Evolutionary conservation across 2,888 invertebrate species (phyloP).

Genomic region (Lasioglossum morio): DNA sequence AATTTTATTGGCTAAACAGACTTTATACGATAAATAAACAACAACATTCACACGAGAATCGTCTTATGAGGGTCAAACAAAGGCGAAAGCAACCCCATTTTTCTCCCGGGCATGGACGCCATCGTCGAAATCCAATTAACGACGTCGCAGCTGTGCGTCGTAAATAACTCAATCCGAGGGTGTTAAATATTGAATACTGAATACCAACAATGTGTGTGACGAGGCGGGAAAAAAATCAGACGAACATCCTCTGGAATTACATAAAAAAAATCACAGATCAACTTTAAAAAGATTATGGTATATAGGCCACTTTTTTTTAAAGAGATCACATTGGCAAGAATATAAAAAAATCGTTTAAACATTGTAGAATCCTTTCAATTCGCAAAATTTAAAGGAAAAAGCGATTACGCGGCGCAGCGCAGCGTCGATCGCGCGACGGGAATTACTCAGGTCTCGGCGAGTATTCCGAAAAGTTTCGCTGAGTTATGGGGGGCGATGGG

Average conservation of each 20-base stretch:
- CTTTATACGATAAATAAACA: neutral
- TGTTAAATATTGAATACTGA: neutral
- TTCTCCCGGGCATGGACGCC: neutral
- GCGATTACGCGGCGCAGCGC: no score
- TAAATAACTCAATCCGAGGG: neutral
- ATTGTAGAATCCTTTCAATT: no score
- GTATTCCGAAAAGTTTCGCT: constrained; percentile 16
- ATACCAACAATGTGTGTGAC: constrained; percentile 5
- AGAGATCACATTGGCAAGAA: no score
- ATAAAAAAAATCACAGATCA: no score
- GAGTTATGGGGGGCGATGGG: constrained; percentile 13
- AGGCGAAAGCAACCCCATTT: neutral
- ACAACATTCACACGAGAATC: neutral
- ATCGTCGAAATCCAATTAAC: constrained; percentile 36
- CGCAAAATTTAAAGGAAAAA: no score
- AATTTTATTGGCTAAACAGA: neutral
- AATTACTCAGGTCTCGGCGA: neutral
- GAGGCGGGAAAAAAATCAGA: neutral
- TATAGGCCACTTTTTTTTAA: neutral
- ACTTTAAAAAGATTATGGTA: no score
- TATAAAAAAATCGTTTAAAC: no score
- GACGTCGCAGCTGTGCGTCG: neutral
- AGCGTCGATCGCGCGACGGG: neutral
- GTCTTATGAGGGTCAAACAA: neutral
- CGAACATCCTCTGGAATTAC: neutral